These are phyloP conservation scores for Nannobrachium achirus DNA, from an alignment of 2,113 vertebrate genomes.

Conservation along the genomic window DNA sequence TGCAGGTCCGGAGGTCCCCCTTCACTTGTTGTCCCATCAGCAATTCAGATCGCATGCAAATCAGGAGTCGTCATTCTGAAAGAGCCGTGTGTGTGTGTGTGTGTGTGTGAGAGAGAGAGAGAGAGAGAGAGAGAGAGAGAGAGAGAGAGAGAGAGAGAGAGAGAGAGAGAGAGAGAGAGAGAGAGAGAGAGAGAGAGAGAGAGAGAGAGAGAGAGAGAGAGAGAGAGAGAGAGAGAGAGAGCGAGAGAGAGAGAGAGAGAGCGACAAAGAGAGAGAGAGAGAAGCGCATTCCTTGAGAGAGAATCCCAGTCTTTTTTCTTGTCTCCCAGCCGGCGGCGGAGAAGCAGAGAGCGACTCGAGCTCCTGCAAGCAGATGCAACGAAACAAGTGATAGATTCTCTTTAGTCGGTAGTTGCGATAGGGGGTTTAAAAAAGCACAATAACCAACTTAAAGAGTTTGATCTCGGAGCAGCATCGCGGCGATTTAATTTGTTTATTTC, in stretches of 20 bases:
- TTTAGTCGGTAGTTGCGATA: conserved; percentile 44
- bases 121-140: conserved; percentile 15
- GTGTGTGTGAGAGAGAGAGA: neutral
- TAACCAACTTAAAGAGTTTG: conserved; percentile 28
- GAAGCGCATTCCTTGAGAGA: conserved; percentile 75
- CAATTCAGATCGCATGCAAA: conserved; percentile 91
- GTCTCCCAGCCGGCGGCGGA: conserved; percentile 73
- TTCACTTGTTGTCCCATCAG: conserved; percentile 78
- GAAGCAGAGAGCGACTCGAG: conserved; percentile 64
- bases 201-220: conserved; percentile 25
- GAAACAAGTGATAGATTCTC: conserved; percentile 34
- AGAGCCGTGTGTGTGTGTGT: conserved; percentile 35
- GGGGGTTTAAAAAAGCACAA: conserved; percentile 3
- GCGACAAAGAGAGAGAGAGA: conserved; percentile 1
- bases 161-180: neutral
- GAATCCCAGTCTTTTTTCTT: conserved; percentile 62
- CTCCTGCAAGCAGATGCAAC: conserved; percentile 65
- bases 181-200: neutral
- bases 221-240: conserved; percentile 19
- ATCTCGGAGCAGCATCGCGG: neutral
- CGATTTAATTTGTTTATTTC: conserved; percentile 1
- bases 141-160: conserved; percentile 36
- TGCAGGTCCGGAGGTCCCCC: conserved; percentile 19
- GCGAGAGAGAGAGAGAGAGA: conserved; percentile 26
- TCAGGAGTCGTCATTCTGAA: conserved; percentile 68